Evolutionary conservation across 64 coral and sea anemone species (phyloP).

Genomic region (Montipora cactus): DNA sequence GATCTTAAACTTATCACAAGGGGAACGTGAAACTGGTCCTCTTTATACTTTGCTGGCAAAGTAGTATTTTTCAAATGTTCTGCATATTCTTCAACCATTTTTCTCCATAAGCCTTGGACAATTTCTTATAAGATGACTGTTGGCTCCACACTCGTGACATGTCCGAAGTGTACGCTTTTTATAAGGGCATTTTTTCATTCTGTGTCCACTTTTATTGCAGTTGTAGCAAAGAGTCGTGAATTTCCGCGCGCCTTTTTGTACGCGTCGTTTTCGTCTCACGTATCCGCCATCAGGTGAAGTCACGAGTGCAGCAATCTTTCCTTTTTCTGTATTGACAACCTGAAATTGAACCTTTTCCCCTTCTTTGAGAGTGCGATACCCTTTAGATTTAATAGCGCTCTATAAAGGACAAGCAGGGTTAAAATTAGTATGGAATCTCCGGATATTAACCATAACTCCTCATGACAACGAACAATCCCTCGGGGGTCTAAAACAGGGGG

Average conservation of each 20-base stretch:
- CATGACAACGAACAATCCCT: no score
- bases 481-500: no score
- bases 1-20: no score
- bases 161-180: constrained; percentile 57
- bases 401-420: background rate
- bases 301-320: constrained; percentile 78
- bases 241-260: constrained; percentile 87
- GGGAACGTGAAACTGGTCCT: no score
- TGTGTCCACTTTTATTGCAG: constrained; percentile 83
- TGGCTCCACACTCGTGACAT: constrained; percentile 85
- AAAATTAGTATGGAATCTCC: no score
- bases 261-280: constrained; percentile 66
- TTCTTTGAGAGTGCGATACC: constrained; percentile 81
- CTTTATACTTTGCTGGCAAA: background rate
- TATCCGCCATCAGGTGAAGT: constrained; percentile 75
- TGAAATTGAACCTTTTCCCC: constrained; percentile 85
- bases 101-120: constrained; percentile 66
- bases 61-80: no score
- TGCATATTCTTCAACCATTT: no score
- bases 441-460: no score
- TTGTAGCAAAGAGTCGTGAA: constrained; percentile 89
- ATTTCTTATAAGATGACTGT: constrained; percentile 82
- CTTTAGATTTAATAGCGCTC: constrained; percentile 88
- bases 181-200: constrained; percentile 85
- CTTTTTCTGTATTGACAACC: constrained; percentile 79